Conservation (phyloP, 2,888 invertebrate species). For the Clitarchus hookeri region DNA sequence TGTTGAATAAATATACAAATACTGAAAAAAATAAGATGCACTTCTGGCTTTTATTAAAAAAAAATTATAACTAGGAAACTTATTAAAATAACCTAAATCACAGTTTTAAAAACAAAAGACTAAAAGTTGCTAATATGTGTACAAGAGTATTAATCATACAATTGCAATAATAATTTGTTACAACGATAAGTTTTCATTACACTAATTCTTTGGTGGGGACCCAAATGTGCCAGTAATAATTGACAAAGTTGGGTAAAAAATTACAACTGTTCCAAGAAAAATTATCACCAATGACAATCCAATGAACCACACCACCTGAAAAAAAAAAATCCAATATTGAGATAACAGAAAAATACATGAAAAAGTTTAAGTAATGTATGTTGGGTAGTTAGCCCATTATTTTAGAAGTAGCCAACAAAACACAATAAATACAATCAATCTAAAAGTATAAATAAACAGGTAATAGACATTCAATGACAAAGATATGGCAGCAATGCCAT, state of each 20-base stretch:
- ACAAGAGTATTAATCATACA: background rate
- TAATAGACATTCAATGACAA: too few species aligned
- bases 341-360: too few species aligned
- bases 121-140: background rate
- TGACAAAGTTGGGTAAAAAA: background rate
- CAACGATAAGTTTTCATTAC: background rate
- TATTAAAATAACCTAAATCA: background rate
- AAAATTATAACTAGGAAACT: background rate
- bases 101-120: background rate
- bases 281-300: background rate
- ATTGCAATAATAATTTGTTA: background rate
- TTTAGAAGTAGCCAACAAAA: too few species aligned
- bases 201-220: slow-evolving; percentile 14
- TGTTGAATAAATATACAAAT: background rate
- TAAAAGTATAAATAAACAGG: too few species aligned
- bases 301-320: background rate
- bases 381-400: too few species aligned
- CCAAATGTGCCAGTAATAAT: background rate
- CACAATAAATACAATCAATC: too few species aligned
- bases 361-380: too few species aligned
- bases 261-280: slow-evolving; percentile 7
- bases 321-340: background rate
- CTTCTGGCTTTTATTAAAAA: background rate
- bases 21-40: background rate
- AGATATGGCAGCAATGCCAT: too few species aligned